Evolutionary conservation across 2,113 vertebrate species (phyloP).

Genomic region (Axis porcinus): DNA sequence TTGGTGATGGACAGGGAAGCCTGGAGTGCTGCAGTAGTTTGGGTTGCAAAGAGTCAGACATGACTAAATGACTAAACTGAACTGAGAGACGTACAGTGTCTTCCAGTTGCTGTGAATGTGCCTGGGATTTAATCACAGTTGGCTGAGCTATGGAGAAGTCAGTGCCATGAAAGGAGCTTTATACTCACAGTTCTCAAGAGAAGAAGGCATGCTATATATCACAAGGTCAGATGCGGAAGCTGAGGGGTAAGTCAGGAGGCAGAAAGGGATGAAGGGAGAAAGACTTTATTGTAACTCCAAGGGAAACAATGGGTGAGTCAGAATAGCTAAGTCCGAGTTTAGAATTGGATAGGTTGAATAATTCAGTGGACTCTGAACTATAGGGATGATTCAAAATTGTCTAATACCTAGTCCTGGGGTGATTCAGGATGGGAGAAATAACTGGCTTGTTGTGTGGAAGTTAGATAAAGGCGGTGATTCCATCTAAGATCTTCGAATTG

Average conservation of each 20-base stretch:
- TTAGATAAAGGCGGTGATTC: background rate
- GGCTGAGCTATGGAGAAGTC: background rate
- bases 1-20: background rate
- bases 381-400: background rate
- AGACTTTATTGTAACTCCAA: background rate
- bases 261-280: background rate
- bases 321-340: background rate
- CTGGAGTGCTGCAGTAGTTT: background rate
- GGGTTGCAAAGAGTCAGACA: background rate
- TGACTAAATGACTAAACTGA: background rate
- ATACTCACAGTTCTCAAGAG: background rate
- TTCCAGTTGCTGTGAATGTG: background rate
- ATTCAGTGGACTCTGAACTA: background rate
- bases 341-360: background rate
- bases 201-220: background rate
- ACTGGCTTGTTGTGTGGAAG: background rate
- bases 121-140: background rate
- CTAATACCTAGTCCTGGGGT: background rate
- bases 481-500: background rate
- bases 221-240: background rate
- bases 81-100: rapidly evolving
- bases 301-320: background rate
- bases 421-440: background rate
- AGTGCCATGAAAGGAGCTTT: background rate
- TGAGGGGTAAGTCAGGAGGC: background rate